These are phyloP conservation scores for Plodia interpunctella DNA, from an alignment of 1,140 invertebrate genomes.

Conservation along the genomic window DNA sequence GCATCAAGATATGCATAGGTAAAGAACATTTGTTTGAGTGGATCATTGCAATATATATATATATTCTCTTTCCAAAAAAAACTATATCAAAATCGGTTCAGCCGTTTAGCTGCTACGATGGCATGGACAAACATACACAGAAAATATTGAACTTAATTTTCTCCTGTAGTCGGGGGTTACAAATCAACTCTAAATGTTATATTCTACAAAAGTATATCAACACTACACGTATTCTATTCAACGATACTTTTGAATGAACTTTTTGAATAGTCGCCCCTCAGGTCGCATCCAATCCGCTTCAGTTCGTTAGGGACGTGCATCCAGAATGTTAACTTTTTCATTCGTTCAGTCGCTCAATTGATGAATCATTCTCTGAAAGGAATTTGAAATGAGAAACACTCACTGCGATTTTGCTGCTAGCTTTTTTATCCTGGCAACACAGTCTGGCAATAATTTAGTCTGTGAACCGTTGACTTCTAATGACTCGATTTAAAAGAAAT, in stretches of 20 bases:
- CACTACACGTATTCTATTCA: background rate
- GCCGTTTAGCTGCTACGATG: too few relatives aligned
- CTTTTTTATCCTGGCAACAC: conserved; percentile 5
- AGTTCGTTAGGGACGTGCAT: conserved; percentile 8
- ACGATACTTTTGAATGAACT: background rate
- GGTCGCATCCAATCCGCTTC: background rate
- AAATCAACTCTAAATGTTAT: too few relatives aligned
- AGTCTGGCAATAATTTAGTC: background rate
- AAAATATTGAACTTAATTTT: too few relatives aligned
- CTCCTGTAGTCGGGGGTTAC: too few relatives aligned
- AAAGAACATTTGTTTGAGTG: too few relatives aligned
- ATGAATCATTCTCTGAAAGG: conserved; percentile 12
- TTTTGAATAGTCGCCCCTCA: background rate
- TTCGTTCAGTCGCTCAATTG: conserved; percentile 11
- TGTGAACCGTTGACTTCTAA: background rate
- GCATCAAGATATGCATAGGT: too few relatives aligned
- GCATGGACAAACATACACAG: too few relatives aligned
- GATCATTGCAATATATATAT: too few relatives aligned
- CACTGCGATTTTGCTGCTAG: conserved; percentile 5
- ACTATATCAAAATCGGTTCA: too few relatives aligned
- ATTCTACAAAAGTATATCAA: too few relatives aligned
- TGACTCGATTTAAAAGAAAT: too few relatives aligned
- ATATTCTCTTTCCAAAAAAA: too few relatives aligned
- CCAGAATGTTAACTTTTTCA: conserved; percentile 10
- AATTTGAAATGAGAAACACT: conserved; percentile 12